A percentile compares a stretch with the other conserved stretches of the same genome.
Conservation (phyloP, 2,888 invertebrate species). For the Chrysolina haemoptera region DNA sequence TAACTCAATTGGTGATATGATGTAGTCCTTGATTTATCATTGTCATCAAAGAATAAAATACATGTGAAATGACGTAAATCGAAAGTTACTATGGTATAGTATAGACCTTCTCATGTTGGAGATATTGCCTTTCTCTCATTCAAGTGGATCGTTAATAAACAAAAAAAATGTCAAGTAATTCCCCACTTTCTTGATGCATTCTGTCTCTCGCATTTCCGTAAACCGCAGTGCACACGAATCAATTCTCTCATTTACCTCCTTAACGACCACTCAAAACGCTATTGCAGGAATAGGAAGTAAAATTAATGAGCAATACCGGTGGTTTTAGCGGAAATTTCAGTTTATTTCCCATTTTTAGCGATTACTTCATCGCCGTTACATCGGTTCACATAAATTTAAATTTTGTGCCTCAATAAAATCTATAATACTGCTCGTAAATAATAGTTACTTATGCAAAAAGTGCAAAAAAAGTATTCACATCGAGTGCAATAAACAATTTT, state of each 20-base stretch:
- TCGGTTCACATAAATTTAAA: conserved; percentile 16
- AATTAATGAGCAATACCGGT: conserved; percentile 40
- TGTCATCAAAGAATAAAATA: no score
- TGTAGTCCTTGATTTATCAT: no score
- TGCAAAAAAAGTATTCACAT: no score
- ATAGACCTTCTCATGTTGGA: no score
- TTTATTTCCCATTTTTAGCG: conserved; percentile 34
- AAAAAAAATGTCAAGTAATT: no score
- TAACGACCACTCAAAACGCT: conserved; percentile 28
- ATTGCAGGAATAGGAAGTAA: conserved; percentile 32
- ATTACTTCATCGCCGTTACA: conserved; percentile 2
- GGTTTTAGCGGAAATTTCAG: conserved; percentile 29
- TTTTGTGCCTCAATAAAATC: conserved; percentile 19
- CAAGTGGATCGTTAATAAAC: no score
- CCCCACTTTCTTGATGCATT: not conserved
- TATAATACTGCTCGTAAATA: conserved; percentile 1
- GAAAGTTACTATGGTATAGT: no score
- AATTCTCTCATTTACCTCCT: conserved; percentile 35
- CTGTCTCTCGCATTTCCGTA: not conserved
- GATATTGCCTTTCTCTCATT: no score
- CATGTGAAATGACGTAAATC: no score
- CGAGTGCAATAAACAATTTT: no score
- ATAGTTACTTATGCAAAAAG: not conserved
- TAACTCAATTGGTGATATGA: no score
- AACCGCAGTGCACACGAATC: conserved; percentile 31